Conservation (phyloP, 1,140 invertebrate genomes). For the Calosoma granatense region DNA sequence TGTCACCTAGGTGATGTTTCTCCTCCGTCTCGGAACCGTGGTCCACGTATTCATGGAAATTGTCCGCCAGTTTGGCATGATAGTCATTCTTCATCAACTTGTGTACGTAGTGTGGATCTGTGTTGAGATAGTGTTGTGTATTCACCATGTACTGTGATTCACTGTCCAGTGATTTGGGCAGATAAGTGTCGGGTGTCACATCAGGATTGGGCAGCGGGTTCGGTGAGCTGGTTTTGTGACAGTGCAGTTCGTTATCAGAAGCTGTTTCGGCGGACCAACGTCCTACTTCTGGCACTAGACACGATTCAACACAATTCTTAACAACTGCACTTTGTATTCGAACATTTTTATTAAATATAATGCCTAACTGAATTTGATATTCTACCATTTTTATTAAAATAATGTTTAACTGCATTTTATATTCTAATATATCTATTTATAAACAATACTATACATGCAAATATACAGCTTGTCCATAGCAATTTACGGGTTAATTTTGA, state of each 20-base stretch:
- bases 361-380: no score
- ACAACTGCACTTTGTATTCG: no score
- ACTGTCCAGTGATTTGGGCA: conserved; percentile 33
- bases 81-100: conserved; percentile 21
- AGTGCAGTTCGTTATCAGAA: conserved; percentile 57
- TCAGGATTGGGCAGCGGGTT: conserved; percentile 65
- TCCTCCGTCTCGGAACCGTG: conserved; percentile 60
- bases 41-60: conserved; percentile 48
- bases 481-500: no score
- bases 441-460: conserved; percentile 9
- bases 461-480: no score
- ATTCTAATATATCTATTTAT: no score
- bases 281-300: conserved; percentile 40
- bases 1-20: conserved; percentile 59
- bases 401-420: no score
- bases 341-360: no score
- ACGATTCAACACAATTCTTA: neutral
- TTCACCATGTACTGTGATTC: conserved; percentile 1
- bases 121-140: conserved; percentile 1
- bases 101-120: conserved; percentile 23
- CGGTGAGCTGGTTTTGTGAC: conserved; percentile 55
- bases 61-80: conserved; percentile 25
- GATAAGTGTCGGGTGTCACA: conserved; percentile 46
- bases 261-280: conserved; percentile 69
- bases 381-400: no score